Percentiles rank a stretch among this genome's conserved stretches.
phyloP scores from a whole-genome alignment of 2,113 vertebrate genomes.

The Phylloscopus trochilus region DNA sequence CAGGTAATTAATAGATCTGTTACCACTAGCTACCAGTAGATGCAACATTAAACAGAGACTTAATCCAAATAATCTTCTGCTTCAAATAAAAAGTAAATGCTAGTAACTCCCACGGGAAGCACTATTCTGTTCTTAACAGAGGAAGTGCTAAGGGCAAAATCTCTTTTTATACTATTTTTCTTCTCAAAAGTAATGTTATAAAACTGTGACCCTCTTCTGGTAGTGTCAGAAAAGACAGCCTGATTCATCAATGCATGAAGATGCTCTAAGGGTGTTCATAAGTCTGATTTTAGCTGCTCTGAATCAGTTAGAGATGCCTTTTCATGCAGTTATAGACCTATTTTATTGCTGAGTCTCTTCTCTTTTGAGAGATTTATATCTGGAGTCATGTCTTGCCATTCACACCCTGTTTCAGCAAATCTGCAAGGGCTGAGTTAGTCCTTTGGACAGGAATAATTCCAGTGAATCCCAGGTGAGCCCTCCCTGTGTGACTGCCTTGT shows the following conservation, averaged over 20 bases:
- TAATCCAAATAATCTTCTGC: slow-evolving; percentile 14
- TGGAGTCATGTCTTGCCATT: background rate
- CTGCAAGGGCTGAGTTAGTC: background rate
- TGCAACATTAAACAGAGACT: background rate
- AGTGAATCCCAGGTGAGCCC: background rate
- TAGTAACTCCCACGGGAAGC: background rate
- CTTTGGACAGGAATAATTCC: background rate
- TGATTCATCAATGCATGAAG: background rate
- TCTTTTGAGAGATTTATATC: background rate
- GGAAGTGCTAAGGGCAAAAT: background rate
- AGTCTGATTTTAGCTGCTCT: background rate
- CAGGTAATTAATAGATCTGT: background rate
- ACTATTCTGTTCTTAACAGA: background rate
- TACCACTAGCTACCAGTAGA: background rate
- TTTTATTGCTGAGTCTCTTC: background rate
- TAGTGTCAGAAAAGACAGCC: background rate
- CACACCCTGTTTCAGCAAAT: background rate
- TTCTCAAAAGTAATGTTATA: background rate
- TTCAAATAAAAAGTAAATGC: slow-evolving; percentile 6
- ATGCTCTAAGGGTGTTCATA: background rate
- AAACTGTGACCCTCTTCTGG: background rate
- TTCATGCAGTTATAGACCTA: background rate
- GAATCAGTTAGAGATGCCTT: background rate
- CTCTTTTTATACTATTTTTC: background rate
- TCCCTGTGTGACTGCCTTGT: background rate